Evolutionary conservation across 30 jellyfish, hydroid and myxozoan species (phyloP).

Genomic region (Aurelia coerulea): DNA sequence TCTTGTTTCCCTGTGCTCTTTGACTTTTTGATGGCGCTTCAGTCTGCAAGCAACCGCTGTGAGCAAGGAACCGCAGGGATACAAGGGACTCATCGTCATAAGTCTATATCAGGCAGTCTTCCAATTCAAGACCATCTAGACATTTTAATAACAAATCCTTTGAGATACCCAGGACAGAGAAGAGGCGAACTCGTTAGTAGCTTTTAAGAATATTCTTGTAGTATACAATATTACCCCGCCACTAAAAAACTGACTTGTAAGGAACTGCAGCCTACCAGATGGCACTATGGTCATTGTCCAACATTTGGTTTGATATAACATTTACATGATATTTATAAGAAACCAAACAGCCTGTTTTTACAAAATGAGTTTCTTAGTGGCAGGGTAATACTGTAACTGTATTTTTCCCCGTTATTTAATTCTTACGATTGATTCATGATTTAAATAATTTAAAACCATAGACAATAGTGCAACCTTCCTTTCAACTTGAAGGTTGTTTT

Average conservation of each 20-base stretch:
- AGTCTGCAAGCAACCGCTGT: no score
- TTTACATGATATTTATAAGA: no score
- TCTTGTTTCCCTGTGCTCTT: background rate
- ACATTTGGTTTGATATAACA: no score
- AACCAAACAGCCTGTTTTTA: no score
- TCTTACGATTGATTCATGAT: background rate
- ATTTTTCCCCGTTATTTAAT: background rate
- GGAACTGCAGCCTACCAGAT: no score
- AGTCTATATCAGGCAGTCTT: background rate
- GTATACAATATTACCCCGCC: background rate
- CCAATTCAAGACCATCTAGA: conserved; percentile 40
- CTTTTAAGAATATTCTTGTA: background rate
- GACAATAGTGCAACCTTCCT: background rate
- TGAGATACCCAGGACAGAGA: conserved; percentile 1
- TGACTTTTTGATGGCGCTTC: no score
- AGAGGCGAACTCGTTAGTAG: background rate
- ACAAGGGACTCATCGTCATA: no score
- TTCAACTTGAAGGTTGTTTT: background rate
- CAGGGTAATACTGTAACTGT: background rate
- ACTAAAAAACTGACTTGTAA: no score
- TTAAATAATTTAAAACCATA: background rate
- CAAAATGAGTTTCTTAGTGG: no score
- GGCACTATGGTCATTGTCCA: no score
- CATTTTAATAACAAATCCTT: conserved; percentile 31
- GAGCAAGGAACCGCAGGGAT: background rate